Percentiles rank a stretch among this genome's conserved stretches.
phyloP scores from a whole-genome alignment of 2,797 vertebrate genomes.

The Rhincodon typus region DNA sequence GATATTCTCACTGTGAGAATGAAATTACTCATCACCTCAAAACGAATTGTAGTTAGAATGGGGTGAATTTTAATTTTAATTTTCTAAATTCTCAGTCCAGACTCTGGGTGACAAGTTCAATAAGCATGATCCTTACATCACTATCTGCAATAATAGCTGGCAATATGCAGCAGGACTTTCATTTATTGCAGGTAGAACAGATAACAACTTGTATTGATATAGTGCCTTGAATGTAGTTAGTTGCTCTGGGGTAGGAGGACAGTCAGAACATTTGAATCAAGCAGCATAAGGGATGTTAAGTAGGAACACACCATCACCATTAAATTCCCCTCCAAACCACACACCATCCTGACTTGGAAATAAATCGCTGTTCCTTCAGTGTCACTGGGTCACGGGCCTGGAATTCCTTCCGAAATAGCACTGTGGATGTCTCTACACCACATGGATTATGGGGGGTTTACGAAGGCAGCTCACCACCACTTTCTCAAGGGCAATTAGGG shows the following conservation, averaged over 20 bases:
- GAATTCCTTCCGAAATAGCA: too few relatives aligned
- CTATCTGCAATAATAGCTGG: background rate
- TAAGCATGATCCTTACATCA: too few relatives aligned
- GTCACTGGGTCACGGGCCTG: too few relatives aligned
- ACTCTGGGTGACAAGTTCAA: too few relatives aligned
- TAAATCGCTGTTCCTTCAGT: too few relatives aligned
- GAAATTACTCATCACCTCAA: background rate
- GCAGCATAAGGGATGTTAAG: background rate
- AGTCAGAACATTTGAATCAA: background rate
- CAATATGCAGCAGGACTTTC: background rate
- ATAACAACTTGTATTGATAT: background rate
- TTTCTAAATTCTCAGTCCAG: too few relatives aligned
- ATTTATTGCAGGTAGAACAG: background rate
- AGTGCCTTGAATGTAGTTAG: background rate
- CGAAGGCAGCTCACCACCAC: too few relatives aligned
- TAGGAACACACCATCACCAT: background rate
- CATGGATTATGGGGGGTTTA: too few relatives aligned
- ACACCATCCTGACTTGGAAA: too few relatives aligned
- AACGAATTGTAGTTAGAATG: background rate
- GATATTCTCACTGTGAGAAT: background rate
- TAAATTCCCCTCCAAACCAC: too few relatives aligned
- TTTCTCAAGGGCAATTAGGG: too few relatives aligned
- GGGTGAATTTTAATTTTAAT: background rate
- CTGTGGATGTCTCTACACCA: too few relatives aligned
- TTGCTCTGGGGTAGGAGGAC: background rate